Evolutionary conservation across 2,888 invertebrate genomes (phyloP).

Genomic region (Tiliacea aurago): DNA sequence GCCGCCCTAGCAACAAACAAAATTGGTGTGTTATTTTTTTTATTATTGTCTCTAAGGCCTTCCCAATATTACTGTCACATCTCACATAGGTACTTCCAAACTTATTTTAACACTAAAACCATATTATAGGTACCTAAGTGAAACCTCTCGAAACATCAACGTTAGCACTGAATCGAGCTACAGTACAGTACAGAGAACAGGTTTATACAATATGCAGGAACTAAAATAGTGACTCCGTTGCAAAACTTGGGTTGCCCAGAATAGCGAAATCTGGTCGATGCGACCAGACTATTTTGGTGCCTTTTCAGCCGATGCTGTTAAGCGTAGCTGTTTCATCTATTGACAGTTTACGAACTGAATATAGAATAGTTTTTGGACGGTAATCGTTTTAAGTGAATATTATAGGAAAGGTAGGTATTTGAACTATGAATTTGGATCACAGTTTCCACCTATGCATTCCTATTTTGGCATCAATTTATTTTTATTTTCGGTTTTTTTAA

Average conservation of each 20-base stretch:
- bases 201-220: conserved; percentile 65
- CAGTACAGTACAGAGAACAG: conserved; percentile 41
- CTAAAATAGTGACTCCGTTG: conserved; percentile 53
- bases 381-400: neutral
- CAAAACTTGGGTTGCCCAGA: conserved; percentile 54
- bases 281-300: conserved; percentile 51
- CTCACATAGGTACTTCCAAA: neutral
- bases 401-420: neutral
- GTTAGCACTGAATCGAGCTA: conserved; percentile 28
- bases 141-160: conserved; percentile 22
- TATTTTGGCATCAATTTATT: neutral
- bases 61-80: neutral
- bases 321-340: conserved; percentile 4
- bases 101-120: conserved; percentile 6
- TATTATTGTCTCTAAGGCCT: neutral
- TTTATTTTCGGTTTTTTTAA: neutral
- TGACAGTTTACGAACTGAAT: neutral
- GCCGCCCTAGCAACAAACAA: neutral
- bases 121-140: neutral
- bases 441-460: neutral
- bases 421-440: neutral
- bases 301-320: conserved; percentile 28
- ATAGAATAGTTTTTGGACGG: neutral
- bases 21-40: neutral
- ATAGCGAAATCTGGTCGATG: conserved; percentile 62